Evolutionary conservation across 2,888 invertebrate species (phyloP).

Genomic region (Xestia sexstrigata): DNA sequence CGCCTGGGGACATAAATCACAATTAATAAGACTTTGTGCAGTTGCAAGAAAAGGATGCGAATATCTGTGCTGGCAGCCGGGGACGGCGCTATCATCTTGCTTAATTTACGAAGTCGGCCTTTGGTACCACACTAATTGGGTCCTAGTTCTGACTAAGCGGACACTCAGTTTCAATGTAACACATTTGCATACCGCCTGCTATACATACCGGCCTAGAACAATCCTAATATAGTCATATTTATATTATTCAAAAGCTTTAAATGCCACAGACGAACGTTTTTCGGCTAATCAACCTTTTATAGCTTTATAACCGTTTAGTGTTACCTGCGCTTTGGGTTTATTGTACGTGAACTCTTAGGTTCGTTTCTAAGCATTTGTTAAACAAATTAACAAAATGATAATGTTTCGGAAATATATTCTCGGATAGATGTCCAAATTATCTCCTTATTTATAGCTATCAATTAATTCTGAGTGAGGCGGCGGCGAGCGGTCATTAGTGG

Average conservation of each 20-base stretch:
- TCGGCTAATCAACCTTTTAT: slow-evolving; percentile 63
- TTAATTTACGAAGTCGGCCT: slow-evolving; percentile 63
- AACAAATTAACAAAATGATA: slow-evolving; percentile 64
- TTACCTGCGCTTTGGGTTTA: slow-evolving; percentile 64
- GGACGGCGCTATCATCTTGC: slow-evolving; percentile 40
- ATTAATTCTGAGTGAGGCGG: slow-evolving; percentile 69
- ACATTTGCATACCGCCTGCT: slow-evolving; percentile 60
- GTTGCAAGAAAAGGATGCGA: slow-evolving; percentile 53
- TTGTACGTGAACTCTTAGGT: slow-evolving; percentile 52
- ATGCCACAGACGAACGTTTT: slow-evolving; percentile 40
- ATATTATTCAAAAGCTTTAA: slow-evolving; percentile 38
- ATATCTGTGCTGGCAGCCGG: slow-evolving; percentile 46
- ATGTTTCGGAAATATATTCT: slow-evolving; percentile 63
- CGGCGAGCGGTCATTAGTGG: slow-evolving; percentile 65
- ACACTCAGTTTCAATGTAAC: slow-evolving; percentile 56
- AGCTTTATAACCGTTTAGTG: slow-evolving; percentile 61
- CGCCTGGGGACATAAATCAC: slow-evolving; percentile 58
- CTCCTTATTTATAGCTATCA: slow-evolving; percentile 72
- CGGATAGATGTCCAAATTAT: slow-evolving; percentile 68
- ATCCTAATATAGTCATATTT: slow-evolving; percentile 34
- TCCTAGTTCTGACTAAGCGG: slow-evolving; percentile 63
- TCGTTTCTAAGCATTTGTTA: slow-evolving; percentile 51
- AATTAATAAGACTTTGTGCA: slow-evolving; percentile 62
- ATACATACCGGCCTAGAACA: slow-evolving; percentile 40
- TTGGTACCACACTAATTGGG: slow-evolving; percentile 64